Base-by-base conservation (phyloP, 1,140 invertebrate genomes). In the Idris sp. region DNA sequence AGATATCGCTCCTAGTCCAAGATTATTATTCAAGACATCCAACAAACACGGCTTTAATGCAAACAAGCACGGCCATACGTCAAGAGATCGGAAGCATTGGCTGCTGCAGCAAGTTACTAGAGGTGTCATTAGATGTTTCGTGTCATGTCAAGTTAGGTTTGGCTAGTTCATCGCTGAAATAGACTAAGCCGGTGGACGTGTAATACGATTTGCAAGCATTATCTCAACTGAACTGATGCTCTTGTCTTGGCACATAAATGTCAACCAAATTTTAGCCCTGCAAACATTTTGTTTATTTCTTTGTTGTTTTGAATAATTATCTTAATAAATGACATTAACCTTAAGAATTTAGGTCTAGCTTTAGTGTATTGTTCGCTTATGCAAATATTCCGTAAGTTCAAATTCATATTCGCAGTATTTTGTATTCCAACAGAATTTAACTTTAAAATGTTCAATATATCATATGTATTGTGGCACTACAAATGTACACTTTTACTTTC, bases 161-260 rank as follows among this genome's bases (percentile, higher is more conserved):
- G 58, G 46, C 61, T 62, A 72, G 53, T 68, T 58, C 64, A 58
- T 51, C 31, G 67, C 64, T 73, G 69, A 69, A 64, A 77, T 51
- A 33, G 46, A 73, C 65, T 59, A 51, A 35, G 56, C 49, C 48
- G 53, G 28, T 38, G 51, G 48, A 48, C 68, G 44, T 80, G 80
- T 86, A 86, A 86, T 86, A 74, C 83, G 83, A 86, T 86, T 85
- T 85, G 82, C 83, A 83, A 83, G 79, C 79, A 81, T 84, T 84
- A 86, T 84, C 82, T 81, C 69, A 72, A 64, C 77, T 43, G n/a
- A n/a, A n/a, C 61, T 22, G 28, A n/a, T 43, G 54, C 71, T 49
- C 68, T 68, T 38, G 44, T 62, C 38, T 59, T 36, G 35, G 48
- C 56, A 30, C 71, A 53, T 26, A 51, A 59, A 43, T 64, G 25